Conservation (phyloP, 2,888 invertebrate genomes). For the Lordiphosa andalusiaca region DNA sequence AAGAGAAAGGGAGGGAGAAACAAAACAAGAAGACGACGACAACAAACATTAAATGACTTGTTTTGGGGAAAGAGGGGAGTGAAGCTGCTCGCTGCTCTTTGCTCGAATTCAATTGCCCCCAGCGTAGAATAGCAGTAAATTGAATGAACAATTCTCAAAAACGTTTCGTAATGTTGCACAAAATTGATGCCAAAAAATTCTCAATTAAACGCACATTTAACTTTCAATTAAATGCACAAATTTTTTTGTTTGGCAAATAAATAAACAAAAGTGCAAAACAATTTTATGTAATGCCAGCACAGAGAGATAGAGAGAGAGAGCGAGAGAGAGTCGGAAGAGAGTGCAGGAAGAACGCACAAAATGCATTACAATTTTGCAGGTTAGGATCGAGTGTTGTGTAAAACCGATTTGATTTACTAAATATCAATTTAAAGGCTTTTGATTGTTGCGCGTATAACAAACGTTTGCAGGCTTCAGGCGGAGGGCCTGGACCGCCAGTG, state of each 20-base stretch:
- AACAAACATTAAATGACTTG: constrained; percentile 46
- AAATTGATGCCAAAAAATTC: constrained; percentile 44
- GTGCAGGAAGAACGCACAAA: constrained; percentile 17
- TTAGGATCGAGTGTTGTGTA: constrained; percentile 76
- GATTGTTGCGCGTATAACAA: constrained; percentile 65
- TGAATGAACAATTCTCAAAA: constrained; percentile 66
- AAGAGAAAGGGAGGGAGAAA: constrained; percentile 23
- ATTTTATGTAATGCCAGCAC: constrained; percentile 57
- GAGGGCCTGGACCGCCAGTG: constrained; percentile 9
- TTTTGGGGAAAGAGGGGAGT: constrained; percentile 7
- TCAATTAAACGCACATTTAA: constrained; percentile 32
- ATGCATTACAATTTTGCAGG: constrained; percentile 57
- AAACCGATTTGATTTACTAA: constrained; percentile 51
- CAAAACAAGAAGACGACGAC: constrained; percentile 32
- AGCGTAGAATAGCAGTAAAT: constrained; percentile 71
- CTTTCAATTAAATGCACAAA: constrained; percentile 21
- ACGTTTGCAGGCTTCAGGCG: constrained; percentile 49
- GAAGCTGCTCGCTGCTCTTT: constrained; percentile 18
- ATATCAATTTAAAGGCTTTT: constrained; percentile 37
- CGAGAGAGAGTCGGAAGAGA: too few species aligned
- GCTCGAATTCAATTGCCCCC: constrained; percentile 65
- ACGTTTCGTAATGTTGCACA: too few species aligned
- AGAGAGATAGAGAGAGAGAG: too few species aligned
- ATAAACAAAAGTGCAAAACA: constrained; percentile 42
- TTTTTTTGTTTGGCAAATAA: neutral